Conservation (phyloP, 2,113 vertebrate species). For the Cynopterus brachyotis region DNA sequence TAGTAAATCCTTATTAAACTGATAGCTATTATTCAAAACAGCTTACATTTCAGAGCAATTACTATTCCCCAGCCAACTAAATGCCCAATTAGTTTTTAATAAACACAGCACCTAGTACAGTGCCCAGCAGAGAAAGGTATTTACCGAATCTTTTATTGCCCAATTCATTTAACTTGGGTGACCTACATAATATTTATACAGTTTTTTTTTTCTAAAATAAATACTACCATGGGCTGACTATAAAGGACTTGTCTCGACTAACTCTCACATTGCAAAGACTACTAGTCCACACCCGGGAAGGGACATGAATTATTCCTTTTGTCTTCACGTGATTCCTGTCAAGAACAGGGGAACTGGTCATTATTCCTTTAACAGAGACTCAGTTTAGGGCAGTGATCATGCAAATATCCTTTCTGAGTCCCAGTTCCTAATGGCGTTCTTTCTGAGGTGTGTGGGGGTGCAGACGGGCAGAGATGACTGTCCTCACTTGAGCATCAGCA, state of each 20-base stretch:
- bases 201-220: slow-evolving; percentile 19
- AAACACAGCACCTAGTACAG: slow-evolving; percentile 59
- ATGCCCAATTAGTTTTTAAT: slow-evolving; percentile 72
- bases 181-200: slow-evolving; percentile 16
- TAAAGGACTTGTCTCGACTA: slow-evolving; percentile 11
- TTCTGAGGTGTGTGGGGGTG: not conserved
- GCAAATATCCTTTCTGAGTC: not conserved
- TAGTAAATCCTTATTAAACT: slow-evolving; percentile 69
- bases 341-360: not conserved
- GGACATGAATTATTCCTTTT: not conserved
- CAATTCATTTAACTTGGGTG: slow-evolving; percentile 44
- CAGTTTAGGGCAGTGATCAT: not conserved
- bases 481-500: not conserved
- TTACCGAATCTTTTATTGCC: slow-evolving; percentile 65
- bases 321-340: not conserved
- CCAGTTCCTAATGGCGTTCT: not conserved
- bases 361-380: not conserved
- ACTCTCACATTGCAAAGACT: not conserved
- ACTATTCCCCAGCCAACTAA: slow-evolving; percentile 54
- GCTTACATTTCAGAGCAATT: slow-evolving; percentile 65
- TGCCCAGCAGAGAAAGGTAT: slow-evolving; percentile 49
- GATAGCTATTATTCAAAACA: slow-evolving; percentile 71
- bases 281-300: not conserved
- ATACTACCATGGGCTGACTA: not conserved
- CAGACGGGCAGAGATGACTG: not conserved